Evolutionary conservation across 2,888 invertebrate genomes (phyloP), one percentile per base, ranked within the genome.

Genomic region (Barypeithes pellucidus): DNA sequence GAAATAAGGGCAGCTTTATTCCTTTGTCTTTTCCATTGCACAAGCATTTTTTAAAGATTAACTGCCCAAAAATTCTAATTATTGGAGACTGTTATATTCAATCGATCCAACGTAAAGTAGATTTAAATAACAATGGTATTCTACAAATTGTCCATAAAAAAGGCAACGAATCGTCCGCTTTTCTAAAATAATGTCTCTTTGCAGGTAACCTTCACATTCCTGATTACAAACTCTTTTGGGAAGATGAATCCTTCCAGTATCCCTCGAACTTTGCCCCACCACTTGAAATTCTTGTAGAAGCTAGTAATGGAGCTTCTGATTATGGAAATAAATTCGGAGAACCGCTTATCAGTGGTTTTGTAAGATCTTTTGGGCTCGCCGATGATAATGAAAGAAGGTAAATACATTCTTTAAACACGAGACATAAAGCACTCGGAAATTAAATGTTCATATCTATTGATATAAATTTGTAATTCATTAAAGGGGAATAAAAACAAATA

Each of bases 261-360:
- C 98, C 99, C 0, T 87, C 86, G 41, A 97, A 97, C 79, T 96
- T 99, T 87, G 98, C 98, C 0, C 89, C 91, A 0, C 97, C 99
- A 0, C 86, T 96, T 12, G 94, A 97, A 84, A 93, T 99, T 52
- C 91, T 96, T 18, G 92, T 99, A 29, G 97, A 98, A 86, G 99
- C 98, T 0, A 97, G 97, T 84, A 96, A 99, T 84, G 99, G 99
- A 1, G 99, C 98, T 2, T 98, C 98, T 0, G 99, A 99, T 85
- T 99, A 99, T 85, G 99, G 99, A 7, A 99, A 99, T 86, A 99
- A 99, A 87, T 99, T 99, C 87, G 99, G 98, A 0, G 99, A 99
- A 85, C 99, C 99, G 0, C 90, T 99, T 0, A 91, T 99, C 76
- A 87, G 90, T 81, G 99, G 99, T 5, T 99, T 98, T 85, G 93